A percentile compares a stretch with the other conserved stretches of the same genome.
phyloP scores from a whole-genome alignment of 1,140 invertebrate species.

The Calosoma granatense region DNA sequence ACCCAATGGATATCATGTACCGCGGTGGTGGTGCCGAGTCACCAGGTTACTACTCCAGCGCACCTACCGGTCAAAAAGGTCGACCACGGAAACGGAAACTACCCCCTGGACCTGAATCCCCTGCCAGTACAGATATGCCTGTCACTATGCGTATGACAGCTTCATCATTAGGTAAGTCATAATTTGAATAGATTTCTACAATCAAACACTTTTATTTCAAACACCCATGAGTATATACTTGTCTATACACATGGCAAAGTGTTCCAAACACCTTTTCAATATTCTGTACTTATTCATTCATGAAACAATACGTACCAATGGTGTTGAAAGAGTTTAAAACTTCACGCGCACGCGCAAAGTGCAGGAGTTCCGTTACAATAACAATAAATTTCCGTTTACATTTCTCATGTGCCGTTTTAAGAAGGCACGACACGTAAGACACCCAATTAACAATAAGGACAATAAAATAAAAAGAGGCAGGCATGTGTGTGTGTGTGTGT shows the following conservation, averaged over 20 bases:
- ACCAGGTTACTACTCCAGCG: slow-evolving; percentile 47
- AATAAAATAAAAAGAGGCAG: slow-evolving; percentile 10
- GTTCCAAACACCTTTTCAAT: no score
- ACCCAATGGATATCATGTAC: slow-evolving; percentile 32
- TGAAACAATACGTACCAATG: no score
- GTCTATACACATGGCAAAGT: no score
- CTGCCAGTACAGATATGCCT: slow-evolving; percentile 45
- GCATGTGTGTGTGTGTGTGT: background rate
- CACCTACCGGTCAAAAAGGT: slow-evolving; percentile 59
- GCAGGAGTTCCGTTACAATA: no score
- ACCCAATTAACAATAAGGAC: slow-evolving; percentile 14
- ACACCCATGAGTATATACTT: no score
- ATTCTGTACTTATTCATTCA: no score
- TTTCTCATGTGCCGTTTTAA: no score
- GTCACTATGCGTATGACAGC: slow-evolving; percentile 61
- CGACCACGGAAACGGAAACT: slow-evolving; percentile 71
- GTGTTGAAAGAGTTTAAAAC: no score
- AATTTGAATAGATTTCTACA: no score
- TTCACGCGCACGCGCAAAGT: no score
- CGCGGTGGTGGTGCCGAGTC: slow-evolving; percentile 41
- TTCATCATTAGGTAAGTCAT: slow-evolving; percentile 54
- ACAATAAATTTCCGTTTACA: no score
- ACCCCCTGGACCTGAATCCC: slow-evolving; percentile 28
- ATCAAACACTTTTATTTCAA: no score
- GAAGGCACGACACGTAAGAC: slow-evolving; percentile 2